Evolutionary conservation across 2,113 vertebrate species (phyloP), one percentile per base, ranked within the genome.

Genomic region (Taxidea taxus): DNA sequence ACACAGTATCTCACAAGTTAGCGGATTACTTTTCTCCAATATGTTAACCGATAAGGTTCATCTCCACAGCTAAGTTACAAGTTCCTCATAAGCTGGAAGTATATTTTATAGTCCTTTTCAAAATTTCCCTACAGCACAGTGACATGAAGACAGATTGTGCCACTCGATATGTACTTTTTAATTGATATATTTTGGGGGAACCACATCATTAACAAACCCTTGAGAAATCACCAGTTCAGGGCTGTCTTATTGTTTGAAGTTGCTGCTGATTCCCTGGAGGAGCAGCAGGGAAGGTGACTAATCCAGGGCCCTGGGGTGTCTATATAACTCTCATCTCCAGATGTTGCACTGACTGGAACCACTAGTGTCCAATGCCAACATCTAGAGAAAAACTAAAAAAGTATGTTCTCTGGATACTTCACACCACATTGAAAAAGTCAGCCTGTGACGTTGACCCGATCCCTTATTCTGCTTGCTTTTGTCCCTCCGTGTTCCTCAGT

Each of bases 321-420:
- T 81, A 15, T 25, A 27, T 23, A 86, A 56, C 21, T 54, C 90
- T 90, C 81, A 47, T 75, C 82, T 90, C 88, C 93, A 95, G 70
- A 85, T 90, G 68, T 77, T 93, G 47, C 62, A 37, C 68, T 92
- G 81, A 70, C 49, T 92, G 90, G 68, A 96, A 39, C 84, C 56
- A 75, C 31, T 20, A 23, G 44, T 87, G 56, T 91, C 70, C 70
- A 75, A 64, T 29, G 37, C 42, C 56, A 74, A 74, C 6, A 87
- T 72, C 81, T 34, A 85, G 23, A 84, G n/a, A 47, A 70, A 94
- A 91, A 90, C 4, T 47, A 13, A 64, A 89, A 72, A 68, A 27
- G 7, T n/a, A 7, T 16, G 16, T 18, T 72, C 60, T 78, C 74
- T 87, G 88, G 49, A 80, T n/a, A 84, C 15, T 74, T 82, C 62